Evolutionary conservation across 2,888 invertebrate genomes (phyloP).

Genomic region (Esperia sulphurella): DNA sequence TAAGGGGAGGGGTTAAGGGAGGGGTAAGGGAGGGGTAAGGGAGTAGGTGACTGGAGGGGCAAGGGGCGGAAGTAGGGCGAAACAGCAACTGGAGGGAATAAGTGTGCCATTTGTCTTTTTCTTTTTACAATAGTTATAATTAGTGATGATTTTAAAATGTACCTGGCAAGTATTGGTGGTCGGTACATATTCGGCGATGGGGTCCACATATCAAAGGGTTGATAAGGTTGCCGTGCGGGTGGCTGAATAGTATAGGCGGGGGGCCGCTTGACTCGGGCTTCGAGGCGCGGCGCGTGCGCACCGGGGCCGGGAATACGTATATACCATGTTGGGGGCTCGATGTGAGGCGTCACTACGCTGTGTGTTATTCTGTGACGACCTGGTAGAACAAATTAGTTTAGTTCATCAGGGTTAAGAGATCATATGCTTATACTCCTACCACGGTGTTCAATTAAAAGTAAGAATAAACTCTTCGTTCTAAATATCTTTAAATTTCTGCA

Average conservation of each 20-base stretch:
- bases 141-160: conserved; percentile 6
- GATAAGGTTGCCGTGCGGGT: conserved; percentile 40
- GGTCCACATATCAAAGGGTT: conserved; percentile 57
- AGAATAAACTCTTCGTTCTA: no score
- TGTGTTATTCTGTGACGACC: conserved; percentile 41
- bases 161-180: conserved; percentile 45
- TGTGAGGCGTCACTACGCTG: conserved; percentile 30
- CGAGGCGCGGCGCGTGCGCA: conserved; percentile 30
- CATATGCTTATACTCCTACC: no score
- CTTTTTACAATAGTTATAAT: no score
- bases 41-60: no score
- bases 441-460: no score
- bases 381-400: conserved; percentile 10
- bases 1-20: no score
- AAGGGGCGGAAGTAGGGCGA: no score
- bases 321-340: background rate
- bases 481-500: no score
- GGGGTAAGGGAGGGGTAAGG: no score
- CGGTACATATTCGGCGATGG: conserved; percentile 64
- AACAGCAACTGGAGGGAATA: no score
- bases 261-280: conserved; percentile 29
- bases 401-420: no score
- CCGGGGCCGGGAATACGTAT: conserved; percentile 45
- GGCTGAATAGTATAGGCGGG: conserved; percentile 49
- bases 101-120: no score